phyloP scores from a whole-genome alignment of 2,888 invertebrate species.

The Trileptium ribeirensis region DNA sequence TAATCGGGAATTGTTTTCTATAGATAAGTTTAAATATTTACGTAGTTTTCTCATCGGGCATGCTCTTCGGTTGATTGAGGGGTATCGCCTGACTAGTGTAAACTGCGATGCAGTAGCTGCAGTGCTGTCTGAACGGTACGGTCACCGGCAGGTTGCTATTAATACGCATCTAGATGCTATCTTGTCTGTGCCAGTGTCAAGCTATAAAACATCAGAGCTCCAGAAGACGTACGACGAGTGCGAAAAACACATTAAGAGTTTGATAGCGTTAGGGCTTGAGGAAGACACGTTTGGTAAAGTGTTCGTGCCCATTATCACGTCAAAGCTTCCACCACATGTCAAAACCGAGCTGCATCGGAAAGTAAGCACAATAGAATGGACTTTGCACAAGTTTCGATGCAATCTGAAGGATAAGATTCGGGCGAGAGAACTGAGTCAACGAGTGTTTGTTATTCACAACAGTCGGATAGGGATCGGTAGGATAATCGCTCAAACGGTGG shows the following conservation, averaged over 20 bases:
- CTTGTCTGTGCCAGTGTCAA: not conserved
- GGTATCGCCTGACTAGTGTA: not conserved
- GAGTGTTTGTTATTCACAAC: too few relatives aligned
- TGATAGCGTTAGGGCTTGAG: not conserved
- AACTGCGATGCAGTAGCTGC: not conserved
- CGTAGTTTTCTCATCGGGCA: not conserved
- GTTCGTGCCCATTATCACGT: not conserved
- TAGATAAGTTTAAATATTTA: constrained; percentile 3
- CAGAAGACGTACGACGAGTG: not conserved
- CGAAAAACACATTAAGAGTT: not conserved
- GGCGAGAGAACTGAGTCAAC: not conserved
- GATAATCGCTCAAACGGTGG: not conserved
- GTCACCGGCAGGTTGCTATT: not conserved
- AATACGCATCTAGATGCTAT: not conserved
- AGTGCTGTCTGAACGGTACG: not conserved
- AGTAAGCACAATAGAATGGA: not conserved
- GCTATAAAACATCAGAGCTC: not conserved
- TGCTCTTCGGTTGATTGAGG: not conserved
- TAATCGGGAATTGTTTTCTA: not conserved
- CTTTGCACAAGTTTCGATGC: not conserved
- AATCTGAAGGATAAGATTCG: not conserved
- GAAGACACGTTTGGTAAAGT: constrained; percentile 3
- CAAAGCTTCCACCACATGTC: not conserved
- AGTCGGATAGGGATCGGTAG: too few relatives aligned
- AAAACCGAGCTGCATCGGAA: not conserved